Evolutionary conservation across 2,797 vertebrate species (phyloP).

Genomic region (Vireo griseus): DNA sequence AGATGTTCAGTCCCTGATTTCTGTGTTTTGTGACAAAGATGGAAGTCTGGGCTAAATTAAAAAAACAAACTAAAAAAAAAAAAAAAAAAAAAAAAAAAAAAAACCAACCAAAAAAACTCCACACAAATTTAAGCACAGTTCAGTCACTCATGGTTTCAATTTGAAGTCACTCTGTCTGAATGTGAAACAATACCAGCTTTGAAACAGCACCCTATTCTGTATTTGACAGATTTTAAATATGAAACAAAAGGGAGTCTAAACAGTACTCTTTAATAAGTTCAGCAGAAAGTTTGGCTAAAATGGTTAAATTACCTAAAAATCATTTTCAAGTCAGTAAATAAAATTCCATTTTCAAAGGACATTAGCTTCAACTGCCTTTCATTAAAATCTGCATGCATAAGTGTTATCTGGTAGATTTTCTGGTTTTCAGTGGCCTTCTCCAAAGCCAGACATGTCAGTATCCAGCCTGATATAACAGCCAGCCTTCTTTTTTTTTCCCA

Average conservation of each 20-base stretch:
- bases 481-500: not conserved
- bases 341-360: not conserved
- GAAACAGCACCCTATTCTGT: not conserved
- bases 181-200: not conserved
- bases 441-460: not conserved
- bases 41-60: not conserved
- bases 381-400: not conserved
- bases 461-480: not conserved
- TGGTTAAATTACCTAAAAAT: not conserved
- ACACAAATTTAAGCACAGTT: not conserved
- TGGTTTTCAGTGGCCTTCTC: not conserved
- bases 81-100: not conserved
- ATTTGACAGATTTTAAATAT: not conserved
- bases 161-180: not conserved
- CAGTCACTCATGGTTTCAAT: not conserved
- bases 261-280: not conserved
- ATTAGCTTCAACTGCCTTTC: not conserved
- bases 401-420: not conserved
- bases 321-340: not conserved
- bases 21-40: not conserved
- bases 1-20: not conserved
- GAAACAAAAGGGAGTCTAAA: not conserved
- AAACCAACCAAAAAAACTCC: rapidly evolving
- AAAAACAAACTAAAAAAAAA: not conserved
- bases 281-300: not conserved